These are phyloP conservation scores for Spheniscus mendiculus DNA, from an alignment of 2,113 vertebrate genomes.

Conservation along the genomic window DNA sequence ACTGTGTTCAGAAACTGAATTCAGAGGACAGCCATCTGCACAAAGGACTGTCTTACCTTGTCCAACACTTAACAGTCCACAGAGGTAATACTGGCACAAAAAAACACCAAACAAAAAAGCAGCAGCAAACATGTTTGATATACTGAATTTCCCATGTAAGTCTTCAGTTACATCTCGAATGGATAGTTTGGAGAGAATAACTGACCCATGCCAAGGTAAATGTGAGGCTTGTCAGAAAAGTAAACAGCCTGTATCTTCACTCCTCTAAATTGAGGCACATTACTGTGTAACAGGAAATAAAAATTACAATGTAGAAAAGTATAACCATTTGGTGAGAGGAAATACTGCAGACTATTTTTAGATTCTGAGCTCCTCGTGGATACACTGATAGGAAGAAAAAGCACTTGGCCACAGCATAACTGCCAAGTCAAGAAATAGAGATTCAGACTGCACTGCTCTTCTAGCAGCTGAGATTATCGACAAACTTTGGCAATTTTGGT, in stretches of 20 bases:
- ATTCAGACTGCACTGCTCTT: neutral
- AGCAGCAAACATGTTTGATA: neutral
- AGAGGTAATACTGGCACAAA: neutral
- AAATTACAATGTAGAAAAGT: neutral
- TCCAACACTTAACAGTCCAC: neutral
- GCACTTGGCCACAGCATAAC: neutral
- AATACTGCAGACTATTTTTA: neutral
- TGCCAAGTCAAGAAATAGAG: neutral
- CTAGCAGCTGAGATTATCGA: neutral
- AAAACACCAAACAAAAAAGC: neutral
- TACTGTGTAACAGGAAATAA: neutral
- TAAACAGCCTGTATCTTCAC: neutral
- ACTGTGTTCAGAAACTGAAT: neutral
- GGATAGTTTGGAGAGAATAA: neutral
- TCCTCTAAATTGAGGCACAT: neutral
- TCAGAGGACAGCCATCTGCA: neutral
- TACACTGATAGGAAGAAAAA: neutral
- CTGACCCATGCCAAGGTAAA: neutral
- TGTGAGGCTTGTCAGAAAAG: neutral
- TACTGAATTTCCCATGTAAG: neutral
- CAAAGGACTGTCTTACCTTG: neutral
- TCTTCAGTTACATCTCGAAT: neutral
- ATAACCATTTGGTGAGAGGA: neutral
- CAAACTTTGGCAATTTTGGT: neutral
- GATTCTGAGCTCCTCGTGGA: neutral